Base-by-base conservation (phyloP, 2,888 invertebrate species). In the Tiphia femorata region DNA sequence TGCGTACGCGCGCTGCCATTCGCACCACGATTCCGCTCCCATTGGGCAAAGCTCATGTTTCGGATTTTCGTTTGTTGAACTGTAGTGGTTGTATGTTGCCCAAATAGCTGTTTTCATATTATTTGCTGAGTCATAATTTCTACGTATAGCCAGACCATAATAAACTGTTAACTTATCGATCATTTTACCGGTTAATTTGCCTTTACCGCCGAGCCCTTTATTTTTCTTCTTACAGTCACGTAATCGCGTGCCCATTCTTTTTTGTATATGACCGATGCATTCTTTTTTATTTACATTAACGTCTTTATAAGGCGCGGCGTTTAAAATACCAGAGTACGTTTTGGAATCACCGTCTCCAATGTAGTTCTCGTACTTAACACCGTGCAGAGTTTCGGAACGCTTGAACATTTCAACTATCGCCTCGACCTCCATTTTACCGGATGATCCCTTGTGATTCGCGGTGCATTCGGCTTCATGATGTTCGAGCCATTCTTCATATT, bases 31-130 rank as follows among this genome's bases (percentile, higher is more conserved):
- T 44, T 53, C 53, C n/a, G 4, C 40, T 23, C 58, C 72, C 44
- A 14, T 62, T 69, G 17, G 77, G 75, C 74, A 79, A 75, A 70
- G 67, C 67, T 49, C 42, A 14, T 58, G 58, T 37, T 53, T 49
- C 12, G 58, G 58, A 33, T 43, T 44, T 41, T 58, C 33, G 35
- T 58, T 44, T 2, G 58, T 58, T 20, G 58, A 58, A 19, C 46
- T 17, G 42, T 53, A 49, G 35, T 53, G 53, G 37, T 38, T 46
- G 43, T 30, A 58, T 20, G 53, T 49, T 44, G 58, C 53, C 58
- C 58, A 58, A 30, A 58, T 58, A 8, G 58, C 53, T 29, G 40
- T 53, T 12, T 49, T 25, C 49, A 58, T 53, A 14, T 44, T 49
- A 12, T 53, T 27, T 10, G 44, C 53, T 6, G 44, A 58, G 46